Conservation (phyloP, 2,888 invertebrate genomes). For the Philereme transversata region DNA sequence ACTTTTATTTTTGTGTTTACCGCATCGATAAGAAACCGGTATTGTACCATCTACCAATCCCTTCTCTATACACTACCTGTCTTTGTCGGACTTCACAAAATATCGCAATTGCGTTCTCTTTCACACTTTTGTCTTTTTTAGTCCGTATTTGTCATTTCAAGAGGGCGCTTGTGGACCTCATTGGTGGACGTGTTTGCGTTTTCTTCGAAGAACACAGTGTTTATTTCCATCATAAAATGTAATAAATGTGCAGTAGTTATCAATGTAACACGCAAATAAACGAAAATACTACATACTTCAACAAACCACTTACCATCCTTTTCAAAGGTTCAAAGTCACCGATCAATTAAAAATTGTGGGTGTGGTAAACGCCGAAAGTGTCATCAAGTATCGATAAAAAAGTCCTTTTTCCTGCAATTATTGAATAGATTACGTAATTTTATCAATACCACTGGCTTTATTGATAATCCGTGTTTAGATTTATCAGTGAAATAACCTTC, state of each 20-base stretch:
- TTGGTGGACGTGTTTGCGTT: constrained; percentile 37
- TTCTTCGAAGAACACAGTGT: constrained; percentile 32
- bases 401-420: constrained; percentile 58
- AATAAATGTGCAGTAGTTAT: constrained; percentile 39
- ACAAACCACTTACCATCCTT: background rate
- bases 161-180: constrained; percentile 54
- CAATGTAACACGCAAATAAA: background rate
- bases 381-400: constrained; percentile 47
- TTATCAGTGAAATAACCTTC: constrained; percentile 20
- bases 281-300: background rate
- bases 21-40: constrained; percentile 65
- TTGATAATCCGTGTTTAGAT: background rate
- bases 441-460: background rate
- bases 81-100: constrained; percentile 48
- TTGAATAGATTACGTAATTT: constrained; percentile 45
- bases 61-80: constrained; percentile 51
- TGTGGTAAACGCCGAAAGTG: constrained; percentile 69
- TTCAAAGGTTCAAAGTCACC: constrained; percentile 33
- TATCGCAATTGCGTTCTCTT: constrained; percentile 45
- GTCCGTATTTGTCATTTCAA: constrained; percentile 68
- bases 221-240: constrained; percentile 42
- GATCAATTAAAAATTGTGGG: constrained; percentile 62
- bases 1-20: constrained; percentile 2
- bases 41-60: constrained; percentile 20
- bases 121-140: constrained; percentile 53